Conservation (phyloP, 35 echinoderm and acorn worm genomes). For the Stichopus chloronotus region DNA sequence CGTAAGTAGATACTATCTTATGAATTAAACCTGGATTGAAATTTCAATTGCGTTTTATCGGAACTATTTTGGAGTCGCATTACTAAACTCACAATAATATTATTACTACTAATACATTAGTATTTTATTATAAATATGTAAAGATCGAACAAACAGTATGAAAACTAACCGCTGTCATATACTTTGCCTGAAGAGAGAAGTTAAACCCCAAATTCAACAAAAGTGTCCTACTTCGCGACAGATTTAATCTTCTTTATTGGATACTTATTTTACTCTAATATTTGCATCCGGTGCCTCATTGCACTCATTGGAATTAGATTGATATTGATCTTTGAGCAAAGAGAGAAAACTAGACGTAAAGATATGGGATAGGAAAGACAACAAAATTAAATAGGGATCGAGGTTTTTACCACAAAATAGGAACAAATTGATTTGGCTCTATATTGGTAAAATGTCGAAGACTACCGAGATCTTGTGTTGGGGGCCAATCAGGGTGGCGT, state of each 20-base stretch:
- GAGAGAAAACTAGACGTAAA: neutral
- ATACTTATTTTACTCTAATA: slow-evolving; percentile 15
- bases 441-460: neutral
- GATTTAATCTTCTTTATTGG: neutral
- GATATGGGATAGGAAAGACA: neutral
- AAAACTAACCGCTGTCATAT: no score
- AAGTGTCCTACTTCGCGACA: neutral
- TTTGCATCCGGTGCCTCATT: neutral
- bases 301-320: slow-evolving; percentile 10
- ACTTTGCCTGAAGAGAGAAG: neutral
- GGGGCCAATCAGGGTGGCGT: no score
- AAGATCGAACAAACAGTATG: no score
- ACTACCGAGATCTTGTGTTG: neutral
- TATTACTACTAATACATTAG: no score
- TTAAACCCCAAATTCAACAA: neutral
- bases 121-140: no score
- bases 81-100: no score
- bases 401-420: neutral
- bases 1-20: no score
- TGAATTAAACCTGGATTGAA: no score
- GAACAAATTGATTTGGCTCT: slow-evolving; percentile 4
- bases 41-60: no score
- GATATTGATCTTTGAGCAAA: neutral
- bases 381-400: neutral
- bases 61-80: no score